Base-by-base conservation (phyloP, 2,797 vertebrate species). In the Podarcis siculus region DNA sequence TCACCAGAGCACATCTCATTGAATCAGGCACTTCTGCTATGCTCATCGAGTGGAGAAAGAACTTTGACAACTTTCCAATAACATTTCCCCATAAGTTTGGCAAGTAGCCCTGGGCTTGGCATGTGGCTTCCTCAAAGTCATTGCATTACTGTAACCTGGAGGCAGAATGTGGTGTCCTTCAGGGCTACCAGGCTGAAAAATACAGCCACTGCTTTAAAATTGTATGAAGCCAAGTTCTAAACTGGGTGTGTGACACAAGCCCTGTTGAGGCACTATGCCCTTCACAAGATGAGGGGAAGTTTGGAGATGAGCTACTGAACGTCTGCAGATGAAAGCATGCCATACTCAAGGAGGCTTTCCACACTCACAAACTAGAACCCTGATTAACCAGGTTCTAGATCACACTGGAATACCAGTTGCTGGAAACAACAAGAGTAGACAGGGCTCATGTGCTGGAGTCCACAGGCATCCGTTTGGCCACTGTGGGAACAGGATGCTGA, bases 41-140 rank as follows among this genome's bases (percentile, higher is more conserved):
- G 30, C 35, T 13, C 42, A 82, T 1, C 6, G 79, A 90, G 77
- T 0, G 0, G 69, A 86, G 81, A 80, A 42, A 81, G 72, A 1
- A 30, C 45, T 79, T 71, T 87, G 87, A 81, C 87, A 90, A 73
- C 83, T 0, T 0, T 15, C 0, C 32, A 2, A 6, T 69, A 30
- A 66, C 17, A 0, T 30, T 92, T 32, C 86, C 94, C 90, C 0
- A 2, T 30, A 83, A 83, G 77, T 12, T 90, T 92, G 92, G 92
- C 90, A 91, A 71, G 71, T 91, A 90, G 87, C 75, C 82, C 71
- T 80, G 86, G 12, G 66, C 42, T 9, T 90, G 92, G 89, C 90
- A 89, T 17, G 87, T 4, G 69, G 55, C 25, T 83, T 87, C 84
- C 85, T 55, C 83, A 49, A 94, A 90, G 79, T 30, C 88, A 87